Conservation (phyloP, 2,888 invertebrate species). For the Aquatica leii region DNA sequence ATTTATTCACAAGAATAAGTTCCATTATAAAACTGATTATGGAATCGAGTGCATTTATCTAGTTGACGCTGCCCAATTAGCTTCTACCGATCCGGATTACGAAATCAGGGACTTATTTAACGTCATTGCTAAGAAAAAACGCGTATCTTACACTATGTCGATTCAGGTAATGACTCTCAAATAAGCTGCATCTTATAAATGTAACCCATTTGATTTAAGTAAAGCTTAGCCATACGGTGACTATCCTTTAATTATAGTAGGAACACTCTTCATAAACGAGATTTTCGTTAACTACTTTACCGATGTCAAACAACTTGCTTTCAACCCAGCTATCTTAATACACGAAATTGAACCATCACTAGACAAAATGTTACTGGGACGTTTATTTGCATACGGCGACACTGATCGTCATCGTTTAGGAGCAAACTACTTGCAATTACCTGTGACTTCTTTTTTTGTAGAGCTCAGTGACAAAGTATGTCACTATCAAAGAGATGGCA, state of each 20-base stretch:
- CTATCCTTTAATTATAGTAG: slow-evolving; percentile 88
- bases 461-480: slow-evolving; percentile 80
- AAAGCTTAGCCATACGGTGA: slow-evolving; percentile 92
- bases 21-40: slow-evolving; percentile 93
- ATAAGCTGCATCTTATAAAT: slow-evolving; percentile 80
- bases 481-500: slow-evolving; percentile 92
- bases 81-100: slow-evolving; percentile 87
- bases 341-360: slow-evolving; percentile 95
- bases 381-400: slow-evolving; percentile 89
- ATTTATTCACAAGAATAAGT: slow-evolving; percentile 93
- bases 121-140: slow-evolving; percentile 78
- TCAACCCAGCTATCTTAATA: slow-evolving; percentile 88
- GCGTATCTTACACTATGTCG: slow-evolving; percentile 80
- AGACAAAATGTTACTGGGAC: slow-evolving; percentile 91
- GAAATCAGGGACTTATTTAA: slow-evolving; percentile 89
- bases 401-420: slow-evolving; percentile 93
- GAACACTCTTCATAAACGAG: slow-evolving; percentile 83
- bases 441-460: slow-evolving; percentile 72
- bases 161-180: slow-evolving; percentile 89
- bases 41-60: slow-evolving; percentile 82
- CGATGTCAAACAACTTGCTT: slow-evolving; percentile 93
- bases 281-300: slow-evolving; percentile 94
- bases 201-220: slow-evolving; percentile 94
- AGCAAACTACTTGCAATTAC: slow-evolving; percentile 89
- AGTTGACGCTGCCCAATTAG: slow-evolving; percentile 73